Base-by-base conservation (phyloP, 2,888 invertebrate species). In the Siphonodentalium dalli region DNA sequence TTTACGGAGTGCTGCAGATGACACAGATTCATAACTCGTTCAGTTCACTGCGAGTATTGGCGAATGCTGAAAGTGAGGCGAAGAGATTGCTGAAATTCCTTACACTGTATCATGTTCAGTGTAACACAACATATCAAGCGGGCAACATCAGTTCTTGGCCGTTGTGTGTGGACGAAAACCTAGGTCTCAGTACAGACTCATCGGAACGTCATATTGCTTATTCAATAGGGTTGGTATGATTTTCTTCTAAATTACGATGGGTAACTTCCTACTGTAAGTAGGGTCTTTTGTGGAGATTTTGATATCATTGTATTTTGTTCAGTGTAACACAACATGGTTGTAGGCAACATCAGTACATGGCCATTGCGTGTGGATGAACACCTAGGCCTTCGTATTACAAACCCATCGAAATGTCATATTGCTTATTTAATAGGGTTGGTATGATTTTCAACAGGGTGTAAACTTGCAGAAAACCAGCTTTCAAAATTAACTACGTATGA, bases 401-500 rank as follows among this genome's bases (percentile, higher is more conserved):
- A 71, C 27, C 57, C 63, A 4, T 64, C 60, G 29, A 61, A 64
- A 38, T 48, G 54, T 31, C 67, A 69, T 42, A 43, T 74, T 26
- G 65, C 68, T 27, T 77, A 74, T 50, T 74, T 75, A 42, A 58
- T 77, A 26, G 76, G 77, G 77, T 76, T 59, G 63, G 70, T 59
- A 34, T 18, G 18, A 7, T 7, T 34, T 11, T 11, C 20, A n/a
- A n/a, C n/a, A n/a, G n/a, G n/a, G n/a, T n/a, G n/a, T n/a, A n/a
- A n/a, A n/a, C n/a, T n/a, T n/a, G n/a, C n/a, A n/a, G n/a, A n/a
- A n/a, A n/a, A n/a, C n/a, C n/a, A n/a, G n/a, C n/a, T n/a, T n/a
- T n/a, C n/a, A n/a, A n/a, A n/a, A n/a, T n/a, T n/a, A n/a, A n/a
- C n/a, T n/a, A n/a, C n/a, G n/a, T n/a, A n/a, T n/a, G n/a, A n/a